Evolutionary conservation across 1,140 invertebrate species (phyloP).

Genomic region (Cydia strobilella): DNA sequence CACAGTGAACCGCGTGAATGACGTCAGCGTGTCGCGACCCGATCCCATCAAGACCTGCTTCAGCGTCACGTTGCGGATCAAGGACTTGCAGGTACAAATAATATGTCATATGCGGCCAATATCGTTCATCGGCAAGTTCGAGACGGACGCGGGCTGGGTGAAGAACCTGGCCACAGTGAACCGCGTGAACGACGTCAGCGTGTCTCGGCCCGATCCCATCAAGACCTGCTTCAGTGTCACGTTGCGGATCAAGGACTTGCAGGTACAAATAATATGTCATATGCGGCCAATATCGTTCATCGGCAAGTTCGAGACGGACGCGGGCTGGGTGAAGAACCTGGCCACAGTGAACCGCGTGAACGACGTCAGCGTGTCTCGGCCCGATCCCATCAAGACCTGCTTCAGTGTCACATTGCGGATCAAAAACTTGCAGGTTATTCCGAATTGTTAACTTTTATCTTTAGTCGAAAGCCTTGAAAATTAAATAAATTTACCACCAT

Average conservation of each 20-base stretch:
- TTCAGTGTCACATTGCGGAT: constrained; percentile 67
- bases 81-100: constrained; percentile 72
- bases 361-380: constrained; percentile 64
- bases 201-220: constrained; percentile 52
- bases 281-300: constrained; percentile 62
- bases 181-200: constrained; percentile 66
- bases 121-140: constrained; percentile 71
- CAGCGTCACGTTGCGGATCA: constrained; percentile 65
- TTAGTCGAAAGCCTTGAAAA: too few species aligned
- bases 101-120: too few species aligned
- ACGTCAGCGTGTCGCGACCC: constrained; percentile 62
- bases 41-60: constrained; percentile 62
- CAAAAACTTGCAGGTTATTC: constrained; percentile 64
- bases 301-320: constrained; percentile 69
- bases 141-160: constrained; percentile 69
- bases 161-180: constrained; percentile 73
- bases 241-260: constrained; percentile 67
- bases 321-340: constrained; percentile 72
- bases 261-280: too few species aligned
- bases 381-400: constrained; percentile 57
- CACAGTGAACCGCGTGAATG: constrained; percentile 65
- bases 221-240: constrained; percentile 66
- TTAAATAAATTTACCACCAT: too few species aligned
- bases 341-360: constrained; percentile 68
- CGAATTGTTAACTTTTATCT: not conserved